Base-by-base conservation (phyloP, 2,113 vertebrate genomes). In the Zosterops pallidus region DNA sequence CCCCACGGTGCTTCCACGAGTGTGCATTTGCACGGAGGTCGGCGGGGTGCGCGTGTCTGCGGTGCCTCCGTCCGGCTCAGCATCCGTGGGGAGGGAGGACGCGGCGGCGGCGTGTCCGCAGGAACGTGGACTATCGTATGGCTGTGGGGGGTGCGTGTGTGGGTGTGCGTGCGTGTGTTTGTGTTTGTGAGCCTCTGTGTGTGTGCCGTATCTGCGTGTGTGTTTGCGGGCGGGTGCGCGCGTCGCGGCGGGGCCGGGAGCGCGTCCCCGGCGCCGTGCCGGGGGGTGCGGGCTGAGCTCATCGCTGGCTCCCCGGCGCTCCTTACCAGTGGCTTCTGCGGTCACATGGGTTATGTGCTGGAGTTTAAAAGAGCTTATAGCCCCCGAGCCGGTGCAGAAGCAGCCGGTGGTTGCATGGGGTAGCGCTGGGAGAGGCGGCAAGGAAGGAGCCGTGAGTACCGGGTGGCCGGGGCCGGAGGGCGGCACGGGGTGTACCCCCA, bases 331-430 rank as follows among this genome's bases (percentile, higher is more conserved):
- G 97, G 96, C 91, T 96, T 97, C 95, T 95, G 90, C 94, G 96
- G 97, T 97, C 97, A 97, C 97, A 97, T 97, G 97, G 96, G 92
- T 92, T 94, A 83, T 92, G 95, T 95, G 94, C 92, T 96, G 93
- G 96, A 97, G 96, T 97, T 97, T 96, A 97, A 97, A 97, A 97
- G 97, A 95, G 96, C 96, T 96, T 92, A 95, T 93, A 96, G 91
- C 92, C 94, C 91, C 82, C 72, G 65, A 93, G 95, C 95, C 94
- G 94, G 91, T 96, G 96, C 95, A 95, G 97, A 94, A 89, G 93
- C 69, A 77, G 96, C 57, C 85, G 94, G 94, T 94, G 96, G 93
- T 92, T 94, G 92, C 74, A 74, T 78, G 85, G 95, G 95, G 89
- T 91, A 89, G 74, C 5, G 88, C 68, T 17, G 93, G 71, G 87